These are phyloP conservation scores for Esox masquinongy DNA, from an alignment of 2,797 vertebrate species.

Conservation along the genomic window DNA sequence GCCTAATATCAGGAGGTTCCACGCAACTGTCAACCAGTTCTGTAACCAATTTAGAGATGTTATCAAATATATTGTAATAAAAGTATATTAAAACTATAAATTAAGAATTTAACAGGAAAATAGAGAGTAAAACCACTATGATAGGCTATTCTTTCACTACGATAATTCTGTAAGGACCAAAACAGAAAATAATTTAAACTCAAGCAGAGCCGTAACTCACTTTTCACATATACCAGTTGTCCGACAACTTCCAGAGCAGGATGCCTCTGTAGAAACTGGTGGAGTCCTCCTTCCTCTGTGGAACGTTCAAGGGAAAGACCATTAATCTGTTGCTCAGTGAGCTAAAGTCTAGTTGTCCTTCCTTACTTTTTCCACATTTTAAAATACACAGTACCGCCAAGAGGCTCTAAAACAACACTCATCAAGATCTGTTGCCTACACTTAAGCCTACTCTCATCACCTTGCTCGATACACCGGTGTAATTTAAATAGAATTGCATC, in stretches of 20 bases:
- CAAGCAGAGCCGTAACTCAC: conserved; percentile 49
- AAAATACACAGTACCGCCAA: too few species aligned
- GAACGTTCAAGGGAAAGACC: conserved; percentile 2
- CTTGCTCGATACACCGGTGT: too few species aligned
- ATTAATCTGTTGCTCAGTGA: neutral
- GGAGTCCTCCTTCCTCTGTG: conserved; percentile 66
- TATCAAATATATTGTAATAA: neutral
- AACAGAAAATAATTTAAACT: neutral
- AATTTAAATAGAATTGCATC: too few species aligned
- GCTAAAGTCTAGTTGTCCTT: too few species aligned
- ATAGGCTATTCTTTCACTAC: neutral
- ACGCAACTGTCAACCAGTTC: neutral
- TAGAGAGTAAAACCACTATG: neutral
- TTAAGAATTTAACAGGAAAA: neutral
- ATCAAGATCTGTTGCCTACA: too few species aligned
- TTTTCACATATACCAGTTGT: conserved; percentile 53
- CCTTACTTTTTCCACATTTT: too few species aligned
- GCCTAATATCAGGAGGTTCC: neutral
- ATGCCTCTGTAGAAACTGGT: conserved; percentile 62
- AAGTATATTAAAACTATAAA: conserved; percentile 5
- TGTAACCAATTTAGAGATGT: neutral
- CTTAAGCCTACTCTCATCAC: too few species aligned
- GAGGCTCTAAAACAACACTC: too few species aligned
- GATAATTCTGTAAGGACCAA: neutral
- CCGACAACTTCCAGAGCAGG: conserved; percentile 53